Percentiles rank a stretch among this genome's conserved stretches.
These are phyloP conservation scores for Drosophila affinis DNA, from an alignment of 2,888 invertebrate species.

Conservation along the genomic window DNA sequence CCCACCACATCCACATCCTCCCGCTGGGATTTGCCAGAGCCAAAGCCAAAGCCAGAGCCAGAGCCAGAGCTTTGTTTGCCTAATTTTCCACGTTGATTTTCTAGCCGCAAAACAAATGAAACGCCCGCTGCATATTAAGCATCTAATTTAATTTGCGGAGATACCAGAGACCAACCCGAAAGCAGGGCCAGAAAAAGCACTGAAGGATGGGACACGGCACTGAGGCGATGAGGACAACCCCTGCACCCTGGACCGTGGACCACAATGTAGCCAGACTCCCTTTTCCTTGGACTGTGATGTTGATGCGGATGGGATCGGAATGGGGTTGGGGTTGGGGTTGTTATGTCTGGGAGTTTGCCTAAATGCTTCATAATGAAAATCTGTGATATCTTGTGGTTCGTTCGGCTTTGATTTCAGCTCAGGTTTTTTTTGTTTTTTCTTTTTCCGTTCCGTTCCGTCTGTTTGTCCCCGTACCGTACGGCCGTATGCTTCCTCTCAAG, in stretches of 20 bases:
- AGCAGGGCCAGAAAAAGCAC: constrained; percentile 24
- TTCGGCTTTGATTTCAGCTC: constrained; percentile 61
- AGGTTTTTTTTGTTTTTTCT: constrained; percentile 19
- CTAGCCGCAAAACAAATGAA: constrained; percentile 80
- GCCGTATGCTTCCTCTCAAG: constrained; percentile 72
- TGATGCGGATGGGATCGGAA: constrained; percentile 1
- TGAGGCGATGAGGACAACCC: constrained; percentile 15
- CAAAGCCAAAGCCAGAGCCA: constrained; percentile 31
- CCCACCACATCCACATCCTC: constrained; percentile 7
- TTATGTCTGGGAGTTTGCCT: constrained; percentile 49
- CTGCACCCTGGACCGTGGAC: constrained; percentile 6
- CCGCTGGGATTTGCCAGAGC: constrained; percentile 16
- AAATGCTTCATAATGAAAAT: constrained; percentile 78
- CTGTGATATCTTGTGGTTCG: constrained; percentile 69
- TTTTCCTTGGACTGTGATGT: constrained; percentile 3
- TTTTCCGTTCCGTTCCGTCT: background rate
- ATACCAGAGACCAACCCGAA: constrained; percentile 26
- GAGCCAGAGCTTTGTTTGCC: constrained; percentile 65
- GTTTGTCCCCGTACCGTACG: constrained; percentile 6
- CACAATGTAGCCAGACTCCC: constrained; percentile 6
- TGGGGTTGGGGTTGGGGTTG: constrained; percentile 10
- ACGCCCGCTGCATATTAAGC: constrained; percentile 77
- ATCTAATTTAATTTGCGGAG: constrained; percentile 71
- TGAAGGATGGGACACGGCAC: constrained; percentile 25
- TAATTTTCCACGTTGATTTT: constrained; percentile 80